Base-by-base conservation (phyloP, 2,113 vertebrate species). In the Numida meleagris region DNA sequence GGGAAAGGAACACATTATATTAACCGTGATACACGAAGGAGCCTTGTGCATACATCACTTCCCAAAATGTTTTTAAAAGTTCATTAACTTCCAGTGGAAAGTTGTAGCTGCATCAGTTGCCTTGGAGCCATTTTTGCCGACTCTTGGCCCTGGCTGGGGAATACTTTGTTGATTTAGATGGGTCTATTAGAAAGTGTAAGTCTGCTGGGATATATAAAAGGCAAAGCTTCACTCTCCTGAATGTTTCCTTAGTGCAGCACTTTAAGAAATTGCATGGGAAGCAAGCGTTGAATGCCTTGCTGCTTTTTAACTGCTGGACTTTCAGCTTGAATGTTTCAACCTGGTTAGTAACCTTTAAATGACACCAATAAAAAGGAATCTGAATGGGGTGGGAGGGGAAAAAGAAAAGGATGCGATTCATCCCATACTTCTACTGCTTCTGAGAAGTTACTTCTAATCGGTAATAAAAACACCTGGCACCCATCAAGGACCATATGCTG, bases 321-420 rank as follows among this genome's bases (percentile, higher is more conserved):
- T 96, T 96, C 95, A 93, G 95, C 81, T 82, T 84, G 94, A 91
- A 81, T 94, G 94, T 97, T 96, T 97, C 95, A 92, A 82, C 90
- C 94, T 96, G 95, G 93, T 96, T 96, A 96, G 95, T 95, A 96
- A 96, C 94, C 96, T 97, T 95, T 94, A 96, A 97, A 97, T 74
- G 95, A 96, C 92, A 90, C 89, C 90, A 78, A 59, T 78, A 93
- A 94, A 95, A 95, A 90, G 65, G 70, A 65, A 94, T 81, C 79
- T 84, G 70, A 68, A 93, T 87, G 70, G 27, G 4, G 50, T 82
- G 46, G 78, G 89, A 94, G 74, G 91, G 81, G 83, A 70, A 70
- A 73, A 63, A 82, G 65, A 29, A 82, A 65, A 71, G n/a, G 73
- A 86, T 71, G 67, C 76, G 45, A 72, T 76, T 59, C n/a, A 70